These are phyloP conservation scores for Drosophila paramelanica DNA, from an alignment of 2,888 invertebrate genomes.

Conservation along the genomic window DNA sequence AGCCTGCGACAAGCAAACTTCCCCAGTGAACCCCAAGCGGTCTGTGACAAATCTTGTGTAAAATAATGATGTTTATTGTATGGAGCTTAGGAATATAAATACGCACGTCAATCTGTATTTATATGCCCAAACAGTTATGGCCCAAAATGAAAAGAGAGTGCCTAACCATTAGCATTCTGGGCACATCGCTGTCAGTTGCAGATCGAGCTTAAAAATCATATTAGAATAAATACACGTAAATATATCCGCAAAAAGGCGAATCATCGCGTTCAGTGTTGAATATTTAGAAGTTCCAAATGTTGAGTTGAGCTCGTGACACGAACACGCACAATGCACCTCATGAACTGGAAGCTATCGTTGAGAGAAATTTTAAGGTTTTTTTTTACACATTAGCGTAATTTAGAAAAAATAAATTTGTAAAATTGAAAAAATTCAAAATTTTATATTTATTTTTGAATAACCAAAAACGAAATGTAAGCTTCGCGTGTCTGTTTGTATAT, in stretches of 20 bases:
- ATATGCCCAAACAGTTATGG: slow-evolving; percentile 42
- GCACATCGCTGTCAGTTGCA: slow-evolving; percentile 1
- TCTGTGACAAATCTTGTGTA: slow-evolving; percentile 43
- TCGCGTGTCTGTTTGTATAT: too few relatives aligned
- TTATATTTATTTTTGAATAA: not conserved
- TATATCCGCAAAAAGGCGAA: slow-evolving; percentile 2
- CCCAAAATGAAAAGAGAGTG: slow-evolving; percentile 18
- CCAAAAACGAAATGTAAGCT: too few relatives aligned
- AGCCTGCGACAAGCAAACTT: slow-evolving; percentile 39
- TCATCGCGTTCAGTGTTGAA: not conserved
- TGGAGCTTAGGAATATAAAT: slow-evolving; percentile 7
- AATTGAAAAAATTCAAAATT: too few relatives aligned
- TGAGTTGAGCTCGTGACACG: not conserved
- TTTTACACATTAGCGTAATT: too few relatives aligned
- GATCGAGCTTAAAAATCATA: slow-evolving; percentile 3
- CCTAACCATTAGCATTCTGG: slow-evolving; percentile 13
- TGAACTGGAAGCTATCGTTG: too few relatives aligned
- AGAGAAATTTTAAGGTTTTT: too few relatives aligned
- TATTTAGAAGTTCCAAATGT: too few relatives aligned
- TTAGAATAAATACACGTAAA: not conserved
- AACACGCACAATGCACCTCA: not conserved
- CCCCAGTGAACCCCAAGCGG: slow-evolving; percentile 36
- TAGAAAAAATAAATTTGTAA: too few relatives aligned
- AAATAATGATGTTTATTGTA: slow-evolving; percentile 3
- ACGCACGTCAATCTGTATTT: slow-evolving; percentile 13